A percentile compares a stretch with the other conserved stretches of the same genome.
Conservation (phyloP, 2,797 vertebrate species). For the Atherinosoma microstoma region DNA sequence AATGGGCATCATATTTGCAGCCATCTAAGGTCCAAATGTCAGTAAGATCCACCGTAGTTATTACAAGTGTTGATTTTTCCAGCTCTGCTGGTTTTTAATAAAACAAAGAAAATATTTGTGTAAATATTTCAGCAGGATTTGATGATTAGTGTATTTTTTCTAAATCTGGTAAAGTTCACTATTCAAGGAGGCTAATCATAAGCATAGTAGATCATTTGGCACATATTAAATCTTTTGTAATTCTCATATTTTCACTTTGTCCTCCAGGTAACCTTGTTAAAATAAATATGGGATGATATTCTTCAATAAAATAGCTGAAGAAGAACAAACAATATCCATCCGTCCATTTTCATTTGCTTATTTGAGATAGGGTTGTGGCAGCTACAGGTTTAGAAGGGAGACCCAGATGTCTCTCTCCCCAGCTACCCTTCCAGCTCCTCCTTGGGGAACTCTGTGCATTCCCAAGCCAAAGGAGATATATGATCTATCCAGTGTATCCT, state of each 20-base stretch:
- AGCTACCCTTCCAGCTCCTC: not conserved
- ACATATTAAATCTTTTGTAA: not conserved
- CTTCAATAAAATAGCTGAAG: not conserved
- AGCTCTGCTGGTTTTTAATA: not conserved
- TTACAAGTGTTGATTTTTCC: not conserved
- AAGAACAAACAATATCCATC: not conserved
- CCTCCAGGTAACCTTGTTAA: not conserved
- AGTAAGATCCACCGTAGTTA: not conserved
- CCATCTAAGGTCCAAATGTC: slow-evolving; percentile 15
- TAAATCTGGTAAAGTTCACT: rapidly evolving
- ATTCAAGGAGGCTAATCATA: not conserved
- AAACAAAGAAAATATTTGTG: too few relatives aligned
- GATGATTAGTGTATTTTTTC: not conserved
- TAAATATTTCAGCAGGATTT: not conserved
- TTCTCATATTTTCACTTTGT: not conserved
- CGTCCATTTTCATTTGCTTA: not conserved
- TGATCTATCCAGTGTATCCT: not conserved
- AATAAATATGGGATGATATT: not conserved
- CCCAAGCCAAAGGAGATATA: not conserved
- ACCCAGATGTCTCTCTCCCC: not conserved
- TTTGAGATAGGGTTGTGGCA: not conserved
- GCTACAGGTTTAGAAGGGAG: not conserved
- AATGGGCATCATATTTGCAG: slow-evolving; percentile 22
- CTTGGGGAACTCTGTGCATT: not conserved
- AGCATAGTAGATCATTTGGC: not conserved